Percentiles rank a stretch among this genome's conserved stretches.
Conservation (phyloP, 1,140 invertebrate genomes). For the Bombus terrestris region DNA sequence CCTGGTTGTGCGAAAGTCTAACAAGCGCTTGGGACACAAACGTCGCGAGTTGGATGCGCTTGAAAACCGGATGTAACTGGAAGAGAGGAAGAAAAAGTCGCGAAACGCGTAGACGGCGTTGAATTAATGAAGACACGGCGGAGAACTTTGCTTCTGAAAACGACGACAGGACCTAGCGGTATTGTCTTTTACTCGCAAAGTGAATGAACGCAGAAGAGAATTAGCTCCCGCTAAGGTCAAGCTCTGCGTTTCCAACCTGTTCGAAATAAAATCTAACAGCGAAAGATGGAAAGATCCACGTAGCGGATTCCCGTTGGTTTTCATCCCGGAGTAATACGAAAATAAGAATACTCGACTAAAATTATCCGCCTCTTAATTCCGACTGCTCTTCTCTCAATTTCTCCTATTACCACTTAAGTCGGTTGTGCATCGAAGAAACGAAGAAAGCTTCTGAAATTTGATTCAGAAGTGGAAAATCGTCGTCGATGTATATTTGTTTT, state of each 20-base stretch:
- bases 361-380: conserved; percentile 28
- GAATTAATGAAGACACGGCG: conserved; percentile 25
- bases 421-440: too few relatives aligned
- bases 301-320: conserved; percentile 14
- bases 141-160: not conserved
- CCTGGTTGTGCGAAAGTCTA: not conserved
- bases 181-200: conserved; percentile 10
- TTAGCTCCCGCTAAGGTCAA: conserved; percentile 30
- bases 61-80: not conserved
- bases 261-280: conserved; percentile 33
- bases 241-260: not conserved
- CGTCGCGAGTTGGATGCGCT: not conserved
- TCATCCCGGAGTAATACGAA: not conserved
- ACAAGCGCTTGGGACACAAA: not conserved
- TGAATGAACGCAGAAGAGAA: conserved; percentile 28
- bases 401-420: not conserved
- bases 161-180: not conserved
- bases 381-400: too few relatives aligned
- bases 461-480: not conserved
- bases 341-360: conserved; percentile 34
- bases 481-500: not conserved
- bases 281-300: not conserved
- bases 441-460: too few relatives aligned
- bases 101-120: not conserved
- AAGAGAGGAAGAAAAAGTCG: not conserved